Evolutionary conservation across 2,113 vertebrate genomes (phyloP).

Genomic region (Brachionichthys hirsutus): DNA sequence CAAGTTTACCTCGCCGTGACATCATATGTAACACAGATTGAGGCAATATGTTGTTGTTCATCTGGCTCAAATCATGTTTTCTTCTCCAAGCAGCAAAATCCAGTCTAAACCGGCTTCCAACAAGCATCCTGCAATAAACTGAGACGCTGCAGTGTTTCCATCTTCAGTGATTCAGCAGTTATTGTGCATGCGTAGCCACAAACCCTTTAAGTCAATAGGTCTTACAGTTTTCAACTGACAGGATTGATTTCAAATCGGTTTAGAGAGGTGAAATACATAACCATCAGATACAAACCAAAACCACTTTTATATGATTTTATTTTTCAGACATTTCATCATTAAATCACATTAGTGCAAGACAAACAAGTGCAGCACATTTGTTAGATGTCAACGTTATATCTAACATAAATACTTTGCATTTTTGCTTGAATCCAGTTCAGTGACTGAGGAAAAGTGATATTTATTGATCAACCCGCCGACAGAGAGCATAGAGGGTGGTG

Average conservation of each 20-base stretch:
- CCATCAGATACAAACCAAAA: conserved; percentile 23
- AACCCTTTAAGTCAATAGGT: neutral
- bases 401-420: conserved; percentile 35
- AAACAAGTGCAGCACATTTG: conserved; percentile 19
- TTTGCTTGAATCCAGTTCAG: conserved; percentile 27
- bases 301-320: conserved; percentile 43
- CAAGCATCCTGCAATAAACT: neutral
- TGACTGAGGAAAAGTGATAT: conserved; percentile 35
- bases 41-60: neutral
- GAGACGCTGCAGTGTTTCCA: neutral
- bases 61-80: neutral
- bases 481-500: neutral
- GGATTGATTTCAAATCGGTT: neutral
- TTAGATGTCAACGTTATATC: conserved; percentile 47
- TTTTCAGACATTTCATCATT: conserved; percentile 37
- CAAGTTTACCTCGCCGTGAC: too few species aligned
- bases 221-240: conserved; percentile 1
- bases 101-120: neutral
- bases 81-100: neutral
- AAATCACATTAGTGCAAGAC: conserved; percentile 41
- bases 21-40: neutral
- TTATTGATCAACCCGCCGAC: conserved; percentile 34
- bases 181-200: neutral
- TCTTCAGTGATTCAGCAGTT: neutral
- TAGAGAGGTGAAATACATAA: neutral